Evolutionary conservation across 2,888 invertebrate species (phyloP), one percentile per base, ranked within the genome.

Genomic region (Diadegma fenestrale): DNA sequence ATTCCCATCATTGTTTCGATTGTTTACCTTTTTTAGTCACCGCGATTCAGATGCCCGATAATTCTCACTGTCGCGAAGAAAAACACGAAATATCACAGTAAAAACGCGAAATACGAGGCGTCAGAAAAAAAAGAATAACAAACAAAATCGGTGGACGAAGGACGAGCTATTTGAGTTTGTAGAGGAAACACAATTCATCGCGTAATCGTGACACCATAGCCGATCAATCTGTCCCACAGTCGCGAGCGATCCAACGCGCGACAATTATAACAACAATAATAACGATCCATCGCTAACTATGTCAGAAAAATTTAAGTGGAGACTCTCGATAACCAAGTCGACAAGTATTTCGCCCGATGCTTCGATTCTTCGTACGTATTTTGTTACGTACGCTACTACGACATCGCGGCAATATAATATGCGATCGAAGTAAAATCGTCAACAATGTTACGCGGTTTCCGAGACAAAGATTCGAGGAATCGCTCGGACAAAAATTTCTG

Each of bases 1-100:
- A 45, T 72, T 80, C 64, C 64, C 66, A 71, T 64, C 82, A 76
- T 85, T 82, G 43, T 80, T 48, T 73, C 76, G 48, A 79, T 82
- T 66, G 79, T 82, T 85, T 75, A 41, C 73, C 73, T 66, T 73
- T 73, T 80, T 73, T 48, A 64, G 45, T 26, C 51, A 22, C 26
- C 69, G 30, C 69, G 30, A 58, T 22, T 43, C 22, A 61, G 30
- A 30, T n/a, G n/a, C 45, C 63, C 30, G 30, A 22, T 45, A 22
- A 26, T 73, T n/a, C 7, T 30, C 17, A 19, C 37, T 5, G 6
- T 30, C 4, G n/a, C 19, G 33, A 64, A 22, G 1, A 64, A 77
- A 77, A 66, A 51, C 48, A 48, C 45, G 5, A 19, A 30, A 48
- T 63, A 64, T 48, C 45, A 63, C 76, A 33, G 63, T 26, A 48